Evolutionary conservation across 2,113 vertebrate species (phyloP).

Genomic region (Oreochromis aureus): DNA sequence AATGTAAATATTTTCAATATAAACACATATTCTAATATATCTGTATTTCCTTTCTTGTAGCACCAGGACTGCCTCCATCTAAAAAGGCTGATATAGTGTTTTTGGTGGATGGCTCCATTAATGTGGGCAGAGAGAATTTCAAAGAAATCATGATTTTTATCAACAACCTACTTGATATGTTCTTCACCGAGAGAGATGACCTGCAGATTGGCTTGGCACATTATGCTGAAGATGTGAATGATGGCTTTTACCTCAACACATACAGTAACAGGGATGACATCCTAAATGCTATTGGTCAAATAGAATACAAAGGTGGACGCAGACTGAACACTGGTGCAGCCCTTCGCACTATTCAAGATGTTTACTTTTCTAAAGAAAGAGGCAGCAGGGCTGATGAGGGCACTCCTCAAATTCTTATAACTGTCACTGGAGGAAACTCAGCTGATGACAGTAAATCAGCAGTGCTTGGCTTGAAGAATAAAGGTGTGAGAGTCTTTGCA

Average conservation of each 20-base stretch:
- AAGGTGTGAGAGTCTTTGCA: constrained; percentile 81
- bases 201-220: constrained; percentile 86
- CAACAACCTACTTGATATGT: constrained; percentile 79
- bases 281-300: constrained; percentile 72
- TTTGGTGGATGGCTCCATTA: constrained; percentile 92
- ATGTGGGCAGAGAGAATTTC: constrained; percentile 81
- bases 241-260: constrained; percentile 88
- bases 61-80: not conserved
- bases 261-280: constrained; percentile 78
- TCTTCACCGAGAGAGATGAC: constrained; percentile 78
- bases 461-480: constrained; percentile 72
- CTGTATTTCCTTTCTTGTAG: not conserved
- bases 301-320: constrained; percentile 84
- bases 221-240: constrained; percentile 84
- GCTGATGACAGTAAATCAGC: constrained; percentile 79
- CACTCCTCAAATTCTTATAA: constrained; percentile 86
- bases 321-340: constrained; percentile 81
- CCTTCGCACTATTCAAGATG: constrained; percentile 78
- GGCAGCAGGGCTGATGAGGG: constrained; percentile 85
- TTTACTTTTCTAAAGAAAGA: constrained; percentile 81
- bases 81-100: constrained; percentile 94
- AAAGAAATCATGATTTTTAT: constrained; percentile 81
- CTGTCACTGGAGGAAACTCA: constrained; percentile 84
- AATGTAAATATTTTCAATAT: not conserved
- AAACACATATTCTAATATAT: not conserved